These are phyloP conservation scores for Euwallacea similis DNA, from an alignment of 1,140 invertebrate genomes.

Conservation along the genomic window DNA sequence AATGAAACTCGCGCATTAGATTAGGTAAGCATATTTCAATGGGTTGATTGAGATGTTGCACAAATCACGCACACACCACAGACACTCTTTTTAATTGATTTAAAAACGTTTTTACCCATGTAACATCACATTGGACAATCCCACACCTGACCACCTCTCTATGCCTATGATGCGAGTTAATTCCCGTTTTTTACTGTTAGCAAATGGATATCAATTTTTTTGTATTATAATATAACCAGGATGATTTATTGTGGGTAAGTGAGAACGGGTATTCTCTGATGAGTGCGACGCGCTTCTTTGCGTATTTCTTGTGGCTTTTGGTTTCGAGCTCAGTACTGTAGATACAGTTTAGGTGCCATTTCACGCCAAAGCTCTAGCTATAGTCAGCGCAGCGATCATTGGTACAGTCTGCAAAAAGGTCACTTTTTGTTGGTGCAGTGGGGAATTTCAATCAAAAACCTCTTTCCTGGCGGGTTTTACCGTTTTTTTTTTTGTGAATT, in stretches of 20 bases:
- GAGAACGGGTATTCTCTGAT: conserved; percentile 29
- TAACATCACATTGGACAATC: neutral
- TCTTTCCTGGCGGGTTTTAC: neutral
- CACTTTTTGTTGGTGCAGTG: neutral
- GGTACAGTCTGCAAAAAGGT: neutral
- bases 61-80: too few species aligned
- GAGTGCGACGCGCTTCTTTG: conserved; percentile 37
- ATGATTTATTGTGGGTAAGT: conserved; percentile 40
- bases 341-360: too few species aligned
- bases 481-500: neutral
- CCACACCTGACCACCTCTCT: neutral
- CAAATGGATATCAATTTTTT: conserved; percentile 40
- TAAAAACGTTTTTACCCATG: neutral
- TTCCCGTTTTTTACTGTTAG: conserved; percentile 35
- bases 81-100: too few species aligned
- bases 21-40: too few species aligned
- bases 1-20: too few species aligned
- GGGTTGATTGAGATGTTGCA: too few species aligned
- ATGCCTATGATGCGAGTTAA: conserved; percentile 23
- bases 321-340: neutral
- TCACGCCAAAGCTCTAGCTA: neutral
- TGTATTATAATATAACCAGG: conserved; percentile 40
- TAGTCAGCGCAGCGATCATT: neutral
- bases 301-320: conserved; percentile 15
- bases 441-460: neutral